Evolutionary conservation across 1,140 invertebrate genomes (phyloP).

Genomic region (Platorchestia sp.): DNA sequence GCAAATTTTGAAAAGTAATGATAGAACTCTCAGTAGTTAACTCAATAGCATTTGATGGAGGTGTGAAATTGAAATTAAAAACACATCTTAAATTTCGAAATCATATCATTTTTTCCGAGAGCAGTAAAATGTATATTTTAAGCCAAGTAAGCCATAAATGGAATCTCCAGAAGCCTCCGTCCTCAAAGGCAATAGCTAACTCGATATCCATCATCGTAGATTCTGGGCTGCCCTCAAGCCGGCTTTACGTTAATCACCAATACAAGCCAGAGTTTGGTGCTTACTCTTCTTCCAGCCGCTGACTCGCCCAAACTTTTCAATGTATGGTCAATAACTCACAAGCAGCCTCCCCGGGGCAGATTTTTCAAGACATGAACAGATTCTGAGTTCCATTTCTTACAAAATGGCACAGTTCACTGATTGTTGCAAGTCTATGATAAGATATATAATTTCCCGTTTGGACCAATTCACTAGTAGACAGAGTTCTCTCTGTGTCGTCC

Average conservation of each 20-base stretch:
- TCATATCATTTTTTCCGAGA: neutral
- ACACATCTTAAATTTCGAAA: neutral
- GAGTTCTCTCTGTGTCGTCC: neutral
- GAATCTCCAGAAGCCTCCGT: neutral
- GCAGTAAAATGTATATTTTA: neutral
- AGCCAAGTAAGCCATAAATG: neutral
- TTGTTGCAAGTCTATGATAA: neutral
- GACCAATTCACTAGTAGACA: too few species aligned
- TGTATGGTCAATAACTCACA: neutral
- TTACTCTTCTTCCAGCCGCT: neutral
- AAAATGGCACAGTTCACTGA: neutral
- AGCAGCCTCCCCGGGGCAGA: neutral
- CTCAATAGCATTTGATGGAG: too few species aligned
- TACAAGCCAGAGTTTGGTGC: neutral
- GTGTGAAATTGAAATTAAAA: neutral
- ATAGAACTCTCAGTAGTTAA: too few species aligned
- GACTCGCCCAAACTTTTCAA: neutral
- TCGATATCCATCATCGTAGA: neutral
- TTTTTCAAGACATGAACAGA: neutral
- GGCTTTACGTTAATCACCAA: neutral
- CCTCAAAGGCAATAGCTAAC: neutral
- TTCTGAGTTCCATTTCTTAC: neutral
- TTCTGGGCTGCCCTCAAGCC: neutral
- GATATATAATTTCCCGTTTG: neutral
- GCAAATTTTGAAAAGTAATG: too few species aligned